These are phyloP conservation scores for Drosophila sp. DNA, from an alignment of 1,140 invertebrate species.

Conservation along the genomic window DNA sequence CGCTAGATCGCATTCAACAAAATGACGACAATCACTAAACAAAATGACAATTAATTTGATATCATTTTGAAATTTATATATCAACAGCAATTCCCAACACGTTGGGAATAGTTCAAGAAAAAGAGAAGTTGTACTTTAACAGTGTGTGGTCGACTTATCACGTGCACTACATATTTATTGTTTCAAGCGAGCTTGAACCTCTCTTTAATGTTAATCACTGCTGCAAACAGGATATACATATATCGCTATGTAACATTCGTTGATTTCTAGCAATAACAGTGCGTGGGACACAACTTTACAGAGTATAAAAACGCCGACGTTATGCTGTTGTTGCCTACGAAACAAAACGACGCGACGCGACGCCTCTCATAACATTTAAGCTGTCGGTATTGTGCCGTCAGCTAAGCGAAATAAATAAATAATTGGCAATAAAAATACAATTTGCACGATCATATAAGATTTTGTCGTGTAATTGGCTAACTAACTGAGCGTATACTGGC, in stretches of 20 bases:
- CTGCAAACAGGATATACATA: background rate
- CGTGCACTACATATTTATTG: background rate
- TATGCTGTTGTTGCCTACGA: background rate
- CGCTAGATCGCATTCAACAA: constrained; percentile 56
- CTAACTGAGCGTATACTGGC: constrained; percentile 38
- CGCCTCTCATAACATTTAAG: constrained; percentile 39
- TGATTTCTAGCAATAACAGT: background rate
- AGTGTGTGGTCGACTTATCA: background rate
- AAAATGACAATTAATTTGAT: constrained; percentile 78
- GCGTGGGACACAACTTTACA: constrained; percentile 1
- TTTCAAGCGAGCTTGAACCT: too few species aligned
- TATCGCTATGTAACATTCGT: background rate
- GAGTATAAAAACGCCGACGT: constrained; percentile 21
- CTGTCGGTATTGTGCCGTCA: constrained; percentile 25
- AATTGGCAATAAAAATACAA: constrained; percentile 83
- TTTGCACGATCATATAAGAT: constrained; percentile 80
- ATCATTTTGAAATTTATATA: constrained; percentile 61
- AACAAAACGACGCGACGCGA: constrained; percentile 18
- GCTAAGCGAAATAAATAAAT: constrained; percentile 80
- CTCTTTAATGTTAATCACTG: background rate
- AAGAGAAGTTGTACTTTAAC: constrained; percentile 7
- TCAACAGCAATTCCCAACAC: too few species aligned
- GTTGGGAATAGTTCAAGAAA: background rate
- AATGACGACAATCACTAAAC: constrained; percentile 46
- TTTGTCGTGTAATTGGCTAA: constrained; percentile 62